Conservation (phyloP, 2,113 vertebrate genomes). For the Chlamydotis undulata region DNA sequence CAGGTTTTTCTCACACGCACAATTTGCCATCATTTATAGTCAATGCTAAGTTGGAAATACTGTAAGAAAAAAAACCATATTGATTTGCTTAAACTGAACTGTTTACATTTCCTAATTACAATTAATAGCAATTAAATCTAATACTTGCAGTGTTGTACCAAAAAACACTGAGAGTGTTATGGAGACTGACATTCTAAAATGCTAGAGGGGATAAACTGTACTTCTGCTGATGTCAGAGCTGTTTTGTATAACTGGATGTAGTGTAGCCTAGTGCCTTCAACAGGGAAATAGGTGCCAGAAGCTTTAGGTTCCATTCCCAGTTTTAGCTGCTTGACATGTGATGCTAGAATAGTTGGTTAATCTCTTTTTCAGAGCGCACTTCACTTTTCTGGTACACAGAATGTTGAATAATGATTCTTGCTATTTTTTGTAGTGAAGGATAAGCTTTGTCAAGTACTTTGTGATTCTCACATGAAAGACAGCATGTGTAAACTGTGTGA, state of each 20-base stretch:
- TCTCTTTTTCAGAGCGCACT: background rate
- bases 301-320: slow-evolving; percentile 24
- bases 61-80: background rate
- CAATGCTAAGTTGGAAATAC: slow-evolving; percentile 7
- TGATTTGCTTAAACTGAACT: slow-evolving; percentile 10
- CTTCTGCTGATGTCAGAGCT: slow-evolving; percentile 56
- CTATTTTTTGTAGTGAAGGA: background rate
- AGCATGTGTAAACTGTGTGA: background rate
- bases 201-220: slow-evolving; percentile 60
- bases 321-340: slow-evolving; percentile 17
- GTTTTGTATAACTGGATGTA: slow-evolving; percentile 33
- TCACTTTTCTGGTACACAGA: background rate
- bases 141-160: slow-evolving; percentile 40
- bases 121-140: slow-evolving; percentile 59
- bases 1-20: slow-evolving; percentile 1
- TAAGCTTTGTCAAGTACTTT: background rate
- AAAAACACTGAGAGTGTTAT: slow-evolving; percentile 22
- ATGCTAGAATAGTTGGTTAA: background rate
- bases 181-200: slow-evolving; percentile 58
- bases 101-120: slow-evolving; percentile 58
- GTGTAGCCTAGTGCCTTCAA: background rate
- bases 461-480: background rate
- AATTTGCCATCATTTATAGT: slow-evolving; percentile 25
- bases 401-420: background rate
- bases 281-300: slow-evolving; percentile 24